Evolutionary conservation across 2,113 vertebrate genomes (phyloP), one percentile per base, ranked within the genome.

Genomic region (Cephalopholis sonnerati): DNA sequence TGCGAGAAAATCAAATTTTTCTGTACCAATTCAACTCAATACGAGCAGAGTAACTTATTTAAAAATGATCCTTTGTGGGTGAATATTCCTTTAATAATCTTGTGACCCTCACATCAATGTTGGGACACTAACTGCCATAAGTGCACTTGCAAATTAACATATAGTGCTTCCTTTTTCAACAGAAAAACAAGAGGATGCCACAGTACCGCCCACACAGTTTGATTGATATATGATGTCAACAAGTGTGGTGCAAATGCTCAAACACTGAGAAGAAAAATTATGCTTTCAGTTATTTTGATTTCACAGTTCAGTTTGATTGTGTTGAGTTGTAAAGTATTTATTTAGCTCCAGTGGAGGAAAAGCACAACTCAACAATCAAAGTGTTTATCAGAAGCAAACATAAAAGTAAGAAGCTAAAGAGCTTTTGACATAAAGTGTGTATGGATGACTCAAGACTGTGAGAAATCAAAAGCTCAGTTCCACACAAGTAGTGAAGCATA

Each of bases 391-490:
- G 65, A 88, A 32, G 63, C 39, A 75, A 76, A 66, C 71, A 63
- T 69, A 36, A 65, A 82, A 69, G 68, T 51, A 29, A 18, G 22
- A 81, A 2, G 32, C 51, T 66, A 15, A 73, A 83, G 36, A 81
- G 77, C 61, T 73, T 77, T 73, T 79, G 67, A 69, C 72, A 66
- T 61, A 27, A 51, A 62, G 81, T 61, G 76, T 46, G 65, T 55
- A 39, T 17, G 29, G 59, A 59, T 74, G 62, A 62, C 32, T 64
- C 11, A 13, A 71, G 68, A 74, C 77, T 71, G 76, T 58, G 79
- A 51, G 55, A 87, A 90, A 90, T 85, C 65, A 83, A 83, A 83
- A 77, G 62, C 59, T 74, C 54, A 8, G 41, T 85, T 76, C 86
- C 81, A 65, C 64, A 68, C 51, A 70, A 57, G 74, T 59, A 51